Evolutionary conservation across 2,113 vertebrate species (phyloP), one percentile per base, ranked within the genome.

Genomic region (Entosphenus tridentatus): DNA sequence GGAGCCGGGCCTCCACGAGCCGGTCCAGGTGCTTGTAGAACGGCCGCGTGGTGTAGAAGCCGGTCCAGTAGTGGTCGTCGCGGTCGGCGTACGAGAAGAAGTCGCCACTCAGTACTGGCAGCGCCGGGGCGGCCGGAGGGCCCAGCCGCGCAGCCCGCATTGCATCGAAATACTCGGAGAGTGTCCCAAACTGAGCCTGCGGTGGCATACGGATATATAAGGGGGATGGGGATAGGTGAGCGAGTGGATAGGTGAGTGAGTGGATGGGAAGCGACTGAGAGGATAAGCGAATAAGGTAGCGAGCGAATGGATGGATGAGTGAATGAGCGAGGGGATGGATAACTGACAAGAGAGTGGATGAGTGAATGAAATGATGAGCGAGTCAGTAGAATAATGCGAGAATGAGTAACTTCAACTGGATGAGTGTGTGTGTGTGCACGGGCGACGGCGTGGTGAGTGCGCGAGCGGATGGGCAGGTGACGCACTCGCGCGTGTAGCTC

Each of bases 61-160:
- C 92, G 0, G 87, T 96, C 93, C 93, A 98, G 79, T 98, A 98
- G 74, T 96, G 93, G 76, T 96, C 90, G 73, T 98, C 93, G 1
- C 93, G 86, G 78, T 98, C 93, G 1, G 93, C 90, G 0, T 98
- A 98, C 68, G 89, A 82, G 76, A 98, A 98, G 78, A 98, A 98
- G 76, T 98, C 93, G 16, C 93, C 93, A 0, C 82, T 93, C 10
- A 98, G 81, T 73, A 92, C 86, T 0, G 93, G 92, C 72, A 82
- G 91, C 5, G 39, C 39, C 39, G 39, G 39, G 39, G 39, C 39
- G 39, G 39, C 39, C 39, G 39, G 39, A 39, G 39, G 39, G 39
- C 39, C 39, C 39, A 39, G 39, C 39, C 3, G 39, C 2, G 39
- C 39, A 39, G 39, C 39, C 39, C 39, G 39, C 1, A 98, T 72